These are phyloP conservation scores for Carassius auratus DNA, from an alignment of 2,113 vertebrate species.

Conservation along the genomic window DNA sequence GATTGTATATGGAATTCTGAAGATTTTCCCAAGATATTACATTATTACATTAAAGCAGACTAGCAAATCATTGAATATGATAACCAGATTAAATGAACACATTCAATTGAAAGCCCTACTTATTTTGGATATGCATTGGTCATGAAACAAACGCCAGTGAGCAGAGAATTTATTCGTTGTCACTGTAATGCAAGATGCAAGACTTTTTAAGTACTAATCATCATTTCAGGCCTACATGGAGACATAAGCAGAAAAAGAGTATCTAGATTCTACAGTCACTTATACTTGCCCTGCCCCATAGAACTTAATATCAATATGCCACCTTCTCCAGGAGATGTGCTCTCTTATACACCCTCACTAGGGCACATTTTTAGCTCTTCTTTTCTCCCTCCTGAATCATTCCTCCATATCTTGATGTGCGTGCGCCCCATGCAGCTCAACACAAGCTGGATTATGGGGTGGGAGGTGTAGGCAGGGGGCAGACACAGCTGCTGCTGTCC, in stretches of 20 bases:
- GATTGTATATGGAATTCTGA: not conserved
- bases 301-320: not conserved
- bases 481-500: conserved; percentile 50
- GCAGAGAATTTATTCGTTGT: too few species aligned
- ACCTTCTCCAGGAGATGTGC: not conserved
- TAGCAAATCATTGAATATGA: not conserved
- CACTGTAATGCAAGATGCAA: not conserved
- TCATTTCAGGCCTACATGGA: not conserved
- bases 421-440: conserved; percentile 35
- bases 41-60: not conserved
- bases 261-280: not conserved
- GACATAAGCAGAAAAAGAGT: conserved; percentile 4
- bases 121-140: too few species aligned
- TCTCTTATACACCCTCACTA: not conserved
- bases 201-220: not conserved
- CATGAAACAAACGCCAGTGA: too few species aligned
- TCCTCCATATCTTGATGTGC: conserved; percentile 38
- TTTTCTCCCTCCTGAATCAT: conserved; percentile 12
- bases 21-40: not conserved
- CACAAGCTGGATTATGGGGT: conserved; percentile 44
- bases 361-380: not conserved
- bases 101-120: too few species aligned
- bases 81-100: not conserved
- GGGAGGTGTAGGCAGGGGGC: conserved; percentile 37
- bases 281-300: not conserved